These are phyloP conservation scores for Sebastes cheni DNA, from an alignment of 2,797 vertebrate species.

Conservation along the genomic window DNA sequence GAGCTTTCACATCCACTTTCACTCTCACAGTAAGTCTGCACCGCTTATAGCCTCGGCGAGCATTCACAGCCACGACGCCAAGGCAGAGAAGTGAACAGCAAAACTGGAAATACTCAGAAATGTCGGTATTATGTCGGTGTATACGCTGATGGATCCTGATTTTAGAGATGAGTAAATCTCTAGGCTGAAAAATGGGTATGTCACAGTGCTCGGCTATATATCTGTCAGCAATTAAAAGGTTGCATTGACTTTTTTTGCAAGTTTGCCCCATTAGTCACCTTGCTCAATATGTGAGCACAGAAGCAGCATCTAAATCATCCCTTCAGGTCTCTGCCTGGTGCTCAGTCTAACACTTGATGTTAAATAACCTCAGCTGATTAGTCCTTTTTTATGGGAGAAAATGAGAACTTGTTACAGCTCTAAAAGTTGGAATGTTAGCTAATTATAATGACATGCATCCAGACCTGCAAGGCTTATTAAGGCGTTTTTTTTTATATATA, in stretches of 20 bases:
- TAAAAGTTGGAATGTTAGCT: conserved; percentile 26
- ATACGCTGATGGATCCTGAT: conserved; percentile 28
- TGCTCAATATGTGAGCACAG: conserved; percentile 47
- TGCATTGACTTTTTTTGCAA: conserved; percentile 49
- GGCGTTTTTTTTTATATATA: not conserved
- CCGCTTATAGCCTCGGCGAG: conserved; percentile 49
- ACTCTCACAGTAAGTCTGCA: conserved; percentile 66
- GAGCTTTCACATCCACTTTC: conserved; percentile 83
- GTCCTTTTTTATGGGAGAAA: conserved; percentile 35
- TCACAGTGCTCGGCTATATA: conserved; percentile 23
- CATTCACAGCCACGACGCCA: conserved; percentile 51
- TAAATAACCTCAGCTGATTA: conserved; percentile 51
- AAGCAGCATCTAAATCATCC: conserved; percentile 53
- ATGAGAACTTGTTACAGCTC: conserved; percentile 33
- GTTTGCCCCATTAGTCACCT: conserved; percentile 53
- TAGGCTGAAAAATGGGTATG: conserved; percentile 16
- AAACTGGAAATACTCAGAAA: conserved; percentile 40
- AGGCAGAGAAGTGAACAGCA: conserved; percentile 31
- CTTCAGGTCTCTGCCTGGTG: conserved; percentile 37
- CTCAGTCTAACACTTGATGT: conserved; percentile 39
- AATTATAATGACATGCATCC: conserved; percentile 57
- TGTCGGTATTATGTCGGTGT: not conserved
- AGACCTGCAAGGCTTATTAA: conserved; percentile 18
- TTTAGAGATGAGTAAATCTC: conserved; percentile 31
- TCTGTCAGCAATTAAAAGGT: conserved; percentile 60